Evolutionary conservation across 1,140 invertebrate species (phyloP), one percentile per base, ranked within the genome.

Genomic region (Ostrea edulis): DNA sequence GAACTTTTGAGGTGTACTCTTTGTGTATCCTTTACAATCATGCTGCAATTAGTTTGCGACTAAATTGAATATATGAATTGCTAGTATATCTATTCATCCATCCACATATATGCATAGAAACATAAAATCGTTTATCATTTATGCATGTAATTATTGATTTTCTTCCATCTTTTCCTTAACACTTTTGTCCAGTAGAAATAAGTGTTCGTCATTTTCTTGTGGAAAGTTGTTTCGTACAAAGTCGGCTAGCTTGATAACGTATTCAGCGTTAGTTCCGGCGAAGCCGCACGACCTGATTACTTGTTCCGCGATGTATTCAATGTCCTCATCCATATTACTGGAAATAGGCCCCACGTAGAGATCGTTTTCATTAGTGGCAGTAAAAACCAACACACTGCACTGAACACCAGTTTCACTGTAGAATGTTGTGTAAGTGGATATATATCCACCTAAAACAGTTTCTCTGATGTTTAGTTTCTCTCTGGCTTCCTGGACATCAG

Each of bases 191-290:
- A 93, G 85, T 12, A n/a, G n/a, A n/a, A n/a, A n/a, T 20, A 98
- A 94, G 94, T 98, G 97, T 3, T 97, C 96, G 92, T n/a, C n/a
- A n/a, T 96, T 94, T 20, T 96, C 96, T 84, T 97, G 96, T 0
- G 97, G 97, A 8, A 97, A 96, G 93, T 97, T 95, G 55, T 96
- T 96, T 87, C 97, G 95, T 96, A 98, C 97, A 93, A 97, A 98
- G 44, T 97, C 96, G 0, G 97, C 97, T 92, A 98, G 93, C 92
- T 97, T 96, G 65, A 98, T 92, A 2, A 98, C 94, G 93, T 98
- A 98, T 95, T 98, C 98, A 0, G 96, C 97, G 93, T 98, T 98
- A 20, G 88, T 62, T 44, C 93, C 93, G 2, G 89, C 89, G 9
- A 44, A 86, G 8, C 95, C 95, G 54, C 95, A 93, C 82, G 96